Evolutionary conservation across 2,797 vertebrate species (phyloP), one percentile per base, ranked within the genome.

Genomic region (Sparus aurata): DNA sequence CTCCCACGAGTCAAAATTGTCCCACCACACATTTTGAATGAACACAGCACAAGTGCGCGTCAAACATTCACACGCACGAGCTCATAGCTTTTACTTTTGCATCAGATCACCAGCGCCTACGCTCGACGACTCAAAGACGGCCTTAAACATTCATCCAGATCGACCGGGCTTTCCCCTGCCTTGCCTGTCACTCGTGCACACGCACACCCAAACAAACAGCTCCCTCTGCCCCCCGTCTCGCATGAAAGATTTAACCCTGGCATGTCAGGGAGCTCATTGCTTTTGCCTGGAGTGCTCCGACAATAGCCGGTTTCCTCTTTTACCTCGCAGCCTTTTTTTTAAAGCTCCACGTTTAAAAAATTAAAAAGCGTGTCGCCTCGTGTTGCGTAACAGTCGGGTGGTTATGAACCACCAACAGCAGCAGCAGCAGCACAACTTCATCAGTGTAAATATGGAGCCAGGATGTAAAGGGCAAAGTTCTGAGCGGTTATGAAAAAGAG

Each of bases 221-320:
- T 83, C 89, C 72, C 79, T 69, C 61, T 59, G 27, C 30, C 18
- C 53, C 50, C 80, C 38, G 11, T 27, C 47, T 64, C 43, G 12
- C 71, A 90, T 92, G 55, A 93, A 93, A 87, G 67, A 88, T 92
- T 91, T 69, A 89, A 78, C 75, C 54, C 30, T 59, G 54, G 82
- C 73, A 66, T 86, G 84, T 80, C 77, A 90, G 60, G 66, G 69
- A 89, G 65, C 84, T 85, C 52, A 85, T 89, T 85, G 82, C 82
- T 84, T 84, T 61, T 69, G 73, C 82, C 52, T 25, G 43, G 50
- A 69, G 80, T 85, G 80, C 47, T 75, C 34, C 57, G 77, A 80
- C 83, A 82, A 82, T 60, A 27, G 18, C 38, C 25, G 34, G 34
- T 50, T 69, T 43, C 49, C 63, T 70, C 27, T 77, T 85, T 84